phyloP scores from a whole-genome alignment of 2,797 vertebrate species.

The Malacoctenus gilli region DNA sequence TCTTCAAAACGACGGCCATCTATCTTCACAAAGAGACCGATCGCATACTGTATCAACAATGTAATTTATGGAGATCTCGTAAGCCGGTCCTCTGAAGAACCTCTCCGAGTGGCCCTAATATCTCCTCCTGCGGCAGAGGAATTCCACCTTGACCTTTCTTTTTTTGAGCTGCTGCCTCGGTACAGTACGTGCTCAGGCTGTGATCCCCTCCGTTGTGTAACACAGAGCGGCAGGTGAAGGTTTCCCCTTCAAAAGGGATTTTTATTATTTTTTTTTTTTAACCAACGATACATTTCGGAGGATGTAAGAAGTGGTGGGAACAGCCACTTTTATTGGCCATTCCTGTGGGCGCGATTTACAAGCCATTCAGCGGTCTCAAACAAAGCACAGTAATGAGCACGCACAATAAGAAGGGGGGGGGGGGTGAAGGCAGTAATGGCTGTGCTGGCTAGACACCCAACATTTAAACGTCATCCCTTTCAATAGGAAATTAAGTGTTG shows the following conservation, averaged over 20 bases:
- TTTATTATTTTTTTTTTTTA: too few species aligned
- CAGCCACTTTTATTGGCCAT: constrained; percentile 59
- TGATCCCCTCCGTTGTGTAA: constrained; percentile 19
- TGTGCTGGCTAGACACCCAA: constrained; percentile 15
- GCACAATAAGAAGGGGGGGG: constrained; percentile 2
- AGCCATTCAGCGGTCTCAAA: constrained; percentile 49
- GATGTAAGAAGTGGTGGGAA: constrained; percentile 37
- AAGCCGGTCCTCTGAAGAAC: constrained; percentile 15
- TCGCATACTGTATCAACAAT: constrained; percentile 16
- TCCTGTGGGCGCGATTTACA: constrained; percentile 63
- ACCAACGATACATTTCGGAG: too few species aligned
- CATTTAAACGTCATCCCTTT: constrained; percentile 51
- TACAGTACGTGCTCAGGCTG: constrained; percentile 14
- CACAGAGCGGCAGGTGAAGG: too few species aligned
- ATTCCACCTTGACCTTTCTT: constrained; percentile 52
- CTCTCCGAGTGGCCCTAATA: constrained; percentile 6
- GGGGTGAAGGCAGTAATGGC: constrained; percentile 34
- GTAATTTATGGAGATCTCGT: constrained; percentile 12
- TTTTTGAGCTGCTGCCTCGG: constrained; percentile 9
- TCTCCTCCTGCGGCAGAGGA: constrained; percentile 6
- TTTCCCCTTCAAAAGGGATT: too few species aligned
- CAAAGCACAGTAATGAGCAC: constrained; percentile 65
- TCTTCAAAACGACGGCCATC: constrained; percentile 22
- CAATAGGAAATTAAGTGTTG: constrained; percentile 62
- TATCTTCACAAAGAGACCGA: constrained; percentile 18